Conservation (phyloP, 1,140 invertebrate genomes). For the Trachymyrmex cornetzi region DNA sequence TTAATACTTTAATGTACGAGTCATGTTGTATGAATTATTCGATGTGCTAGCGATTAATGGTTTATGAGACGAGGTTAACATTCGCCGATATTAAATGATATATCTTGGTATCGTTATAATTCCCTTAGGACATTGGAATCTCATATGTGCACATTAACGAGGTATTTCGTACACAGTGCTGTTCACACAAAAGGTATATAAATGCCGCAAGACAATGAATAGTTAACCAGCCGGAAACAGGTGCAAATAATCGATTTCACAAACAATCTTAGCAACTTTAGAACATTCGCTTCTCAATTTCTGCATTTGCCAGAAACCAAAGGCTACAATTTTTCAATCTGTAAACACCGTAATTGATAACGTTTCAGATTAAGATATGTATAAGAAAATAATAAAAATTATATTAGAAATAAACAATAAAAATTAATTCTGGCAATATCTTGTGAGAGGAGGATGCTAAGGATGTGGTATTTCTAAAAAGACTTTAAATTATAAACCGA, state of each 20-base stretch:
- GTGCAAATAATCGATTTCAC: constrained; percentile 24
- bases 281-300: background rate
- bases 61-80: constrained; percentile 50
- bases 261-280: background rate
- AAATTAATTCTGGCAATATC: background rate
- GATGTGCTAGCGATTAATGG: constrained; percentile 44
- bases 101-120: constrained; percentile 58
- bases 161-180: constrained; percentile 49
- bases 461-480: background rate
- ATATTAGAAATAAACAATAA: background rate
- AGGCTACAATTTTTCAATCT: background rate
- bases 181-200: constrained; percentile 46
- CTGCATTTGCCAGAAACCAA: background rate
- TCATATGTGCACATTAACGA: constrained; percentile 58
- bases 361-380: background rate
- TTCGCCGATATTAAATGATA: constrained; percentile 61
- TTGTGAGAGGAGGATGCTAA: background rate
- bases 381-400: constrained; percentile 4
- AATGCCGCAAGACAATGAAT: constrained; percentile 50
- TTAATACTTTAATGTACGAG: constrained; percentile 35
- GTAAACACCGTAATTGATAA: background rate
- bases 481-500: background rate
- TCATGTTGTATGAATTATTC: constrained; percentile 41
- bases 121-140: constrained; percentile 57
- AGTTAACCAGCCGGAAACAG: background rate